Conservation (phyloP, 2,888 invertebrate genomes). For the Flexamia atlantica region DNA sequence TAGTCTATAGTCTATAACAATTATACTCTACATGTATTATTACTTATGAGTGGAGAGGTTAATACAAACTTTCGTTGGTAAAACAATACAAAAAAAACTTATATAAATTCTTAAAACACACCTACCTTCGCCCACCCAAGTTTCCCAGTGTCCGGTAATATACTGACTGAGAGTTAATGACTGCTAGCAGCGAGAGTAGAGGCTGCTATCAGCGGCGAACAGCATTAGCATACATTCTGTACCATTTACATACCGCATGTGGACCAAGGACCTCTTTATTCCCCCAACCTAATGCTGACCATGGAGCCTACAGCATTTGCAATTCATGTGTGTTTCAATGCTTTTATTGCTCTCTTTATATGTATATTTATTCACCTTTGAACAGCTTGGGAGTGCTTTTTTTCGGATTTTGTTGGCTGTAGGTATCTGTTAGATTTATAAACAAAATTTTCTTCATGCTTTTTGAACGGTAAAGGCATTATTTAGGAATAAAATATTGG, state of each 20-base stretch:
- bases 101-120: no score
- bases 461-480: no score
- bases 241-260: constrained; percentile 16
- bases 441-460: no score
- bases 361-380: background rate
- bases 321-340: constrained; percentile 3
- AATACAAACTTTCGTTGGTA: no score
- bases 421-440: no score
- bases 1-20: no score
- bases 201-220: background rate
- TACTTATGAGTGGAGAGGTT: no score
- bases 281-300: background rate
- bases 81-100: no score
- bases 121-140: background rate
- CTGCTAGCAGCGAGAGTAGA: background rate
- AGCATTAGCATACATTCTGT: constrained; percentile 22
- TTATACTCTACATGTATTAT: no score
- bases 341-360: constrained; percentile 7
- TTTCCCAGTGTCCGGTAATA: background rate
- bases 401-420: no score
- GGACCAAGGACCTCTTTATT: constrained; percentile 31
- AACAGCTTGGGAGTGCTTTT: no score
- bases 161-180: background rate
- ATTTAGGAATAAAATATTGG: no score
- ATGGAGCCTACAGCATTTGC: background rate